These are phyloP conservation scores for Phaethon lepturus DNA, from an alignment of 2,113 vertebrate species.

Conservation along the genomic window DNA sequence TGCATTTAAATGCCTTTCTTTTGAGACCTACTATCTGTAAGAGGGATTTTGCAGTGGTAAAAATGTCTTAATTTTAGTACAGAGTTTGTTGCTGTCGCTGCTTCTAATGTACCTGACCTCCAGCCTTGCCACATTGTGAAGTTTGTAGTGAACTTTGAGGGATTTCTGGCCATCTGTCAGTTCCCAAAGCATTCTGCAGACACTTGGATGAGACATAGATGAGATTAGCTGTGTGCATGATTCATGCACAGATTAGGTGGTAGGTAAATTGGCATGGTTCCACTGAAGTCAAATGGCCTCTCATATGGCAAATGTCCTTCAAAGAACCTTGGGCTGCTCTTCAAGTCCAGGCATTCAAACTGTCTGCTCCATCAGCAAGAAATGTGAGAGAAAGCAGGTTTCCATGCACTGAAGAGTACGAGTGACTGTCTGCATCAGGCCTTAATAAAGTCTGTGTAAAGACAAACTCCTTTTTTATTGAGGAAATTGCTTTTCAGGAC, in stretches of 20 bases:
- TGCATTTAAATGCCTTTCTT: neutral
- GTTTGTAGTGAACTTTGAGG: conserved; percentile 17
- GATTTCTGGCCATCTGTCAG: conserved; percentile 32
- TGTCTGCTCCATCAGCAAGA: neutral
- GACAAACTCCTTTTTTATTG: neutral
- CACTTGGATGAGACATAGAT: neutral
- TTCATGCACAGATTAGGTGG: neutral
- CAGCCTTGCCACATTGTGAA: neutral
- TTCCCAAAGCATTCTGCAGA: conserved; percentile 18
- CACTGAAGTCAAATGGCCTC: neutral
- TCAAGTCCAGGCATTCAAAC: neutral
- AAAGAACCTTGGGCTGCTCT: neutral
- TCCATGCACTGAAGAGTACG: neutral
- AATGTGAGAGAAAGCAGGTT: neutral
- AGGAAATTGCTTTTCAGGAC: neutral
- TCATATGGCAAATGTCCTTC: neutral
- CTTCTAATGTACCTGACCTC: neutral
- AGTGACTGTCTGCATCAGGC: neutral
- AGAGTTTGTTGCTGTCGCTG: neutral
- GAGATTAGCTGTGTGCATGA: conserved; percentile 11
- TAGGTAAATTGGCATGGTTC: neutral
- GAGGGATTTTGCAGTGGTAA: neutral
- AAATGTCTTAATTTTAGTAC: neutral
- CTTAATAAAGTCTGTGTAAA: neutral
- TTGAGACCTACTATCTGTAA: neutral